These are phyloP conservation scores for Apotomis turbidana DNA, from an alignment of 2,888 invertebrate species.

Conservation along the genomic window DNA sequence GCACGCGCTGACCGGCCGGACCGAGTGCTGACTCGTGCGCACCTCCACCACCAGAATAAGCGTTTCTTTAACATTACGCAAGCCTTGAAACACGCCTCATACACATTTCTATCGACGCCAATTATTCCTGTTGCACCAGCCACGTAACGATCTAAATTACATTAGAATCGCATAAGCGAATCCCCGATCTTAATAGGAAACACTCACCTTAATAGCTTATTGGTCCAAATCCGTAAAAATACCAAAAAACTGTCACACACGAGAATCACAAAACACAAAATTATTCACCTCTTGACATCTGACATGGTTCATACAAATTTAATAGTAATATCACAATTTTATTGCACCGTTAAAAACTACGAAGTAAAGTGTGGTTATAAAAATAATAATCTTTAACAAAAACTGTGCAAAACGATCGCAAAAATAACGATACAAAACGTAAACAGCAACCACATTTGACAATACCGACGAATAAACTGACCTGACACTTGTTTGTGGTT, in stretches of 20 bases:
- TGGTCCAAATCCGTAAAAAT: conserved; percentile 80
- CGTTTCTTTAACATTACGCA: conserved; percentile 61
- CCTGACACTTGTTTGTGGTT: conserved; percentile 72
- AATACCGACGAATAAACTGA: conserved; percentile 78
- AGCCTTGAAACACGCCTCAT: conserved; percentile 51
- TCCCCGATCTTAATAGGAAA: conserved; percentile 57
- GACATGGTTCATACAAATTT: conserved; percentile 70
- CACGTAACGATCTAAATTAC: conserved; percentile 53
- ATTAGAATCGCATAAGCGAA: conserved; percentile 46
- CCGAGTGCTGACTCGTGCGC: conserved; percentile 46
- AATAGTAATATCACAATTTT: conserved; percentile 65
- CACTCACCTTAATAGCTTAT: conserved; percentile 79
- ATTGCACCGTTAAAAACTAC: conserved; percentile 65
- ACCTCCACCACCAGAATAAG: conserved; percentile 49
- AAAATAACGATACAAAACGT: conserved; percentile 81
- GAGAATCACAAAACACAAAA: conserved; percentile 77
- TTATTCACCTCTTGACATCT: conserved; percentile 83
- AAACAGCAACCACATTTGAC: conserved; percentile 83
- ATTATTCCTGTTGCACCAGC: conserved; percentile 45
- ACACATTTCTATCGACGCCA: conserved; percentile 48
- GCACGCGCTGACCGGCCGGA: conserved; percentile 45
- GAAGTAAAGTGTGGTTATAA: conserved; percentile 72
- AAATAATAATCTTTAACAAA: conserved; percentile 79
- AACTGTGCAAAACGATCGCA: conserved; percentile 80
- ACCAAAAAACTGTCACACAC: conserved; percentile 76